A percentile compares a stretch with the other conserved stretches of the same genome.
phyloP scores from a whole-genome alignment of 2,888 invertebrate genomes.

The Chrysolina oricalcia region DNA sequence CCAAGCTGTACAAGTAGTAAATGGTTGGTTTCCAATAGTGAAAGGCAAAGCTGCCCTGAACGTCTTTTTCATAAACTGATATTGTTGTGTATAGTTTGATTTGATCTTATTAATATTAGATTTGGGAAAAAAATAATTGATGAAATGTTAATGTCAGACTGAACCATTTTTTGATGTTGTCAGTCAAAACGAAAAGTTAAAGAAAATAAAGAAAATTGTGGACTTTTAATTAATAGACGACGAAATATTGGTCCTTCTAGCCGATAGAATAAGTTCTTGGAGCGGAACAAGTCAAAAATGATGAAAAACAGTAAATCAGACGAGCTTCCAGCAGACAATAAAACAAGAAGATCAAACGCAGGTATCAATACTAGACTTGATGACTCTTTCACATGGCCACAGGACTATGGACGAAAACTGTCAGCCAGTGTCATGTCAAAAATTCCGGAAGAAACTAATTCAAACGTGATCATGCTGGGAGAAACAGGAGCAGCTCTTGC shows the following conservation, averaged over 20 bases:
- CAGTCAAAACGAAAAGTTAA: too few relatives aligned
- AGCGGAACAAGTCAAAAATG: not conserved
- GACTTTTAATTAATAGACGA: not conserved
- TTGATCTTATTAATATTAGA: too few relatives aligned
- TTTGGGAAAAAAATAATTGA: too few relatives aligned
- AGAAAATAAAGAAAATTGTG: not conserved
- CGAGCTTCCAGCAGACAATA: not conserved
- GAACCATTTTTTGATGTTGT: too few relatives aligned
- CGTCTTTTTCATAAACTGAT: too few relatives aligned
- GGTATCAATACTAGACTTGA: slow-evolving; percentile 6
- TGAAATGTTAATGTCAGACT: too few relatives aligned
- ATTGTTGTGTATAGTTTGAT: too few relatives aligned
- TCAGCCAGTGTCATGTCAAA: too few relatives aligned
- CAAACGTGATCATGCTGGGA: not conserved
- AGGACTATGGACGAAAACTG: not conserved
- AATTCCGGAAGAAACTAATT: not conserved
- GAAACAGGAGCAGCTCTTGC: not conserved
- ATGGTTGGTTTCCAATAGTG: too few relatives aligned
- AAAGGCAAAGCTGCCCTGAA: too few relatives aligned
- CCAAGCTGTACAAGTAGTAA: too few relatives aligned
- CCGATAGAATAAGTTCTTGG: slow-evolving; percentile 5
- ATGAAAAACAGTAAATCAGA: not conserved
- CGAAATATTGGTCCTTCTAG: slow-evolving; percentile 16
- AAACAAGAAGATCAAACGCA: slow-evolving; percentile 9
- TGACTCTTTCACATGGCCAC: not conserved